A percentile compares a stretch with the other conserved stretches of the same genome.
phyloP scores from a whole-genome alignment of 2,797 vertebrate species.

The Garrulus glandarius region DNA sequence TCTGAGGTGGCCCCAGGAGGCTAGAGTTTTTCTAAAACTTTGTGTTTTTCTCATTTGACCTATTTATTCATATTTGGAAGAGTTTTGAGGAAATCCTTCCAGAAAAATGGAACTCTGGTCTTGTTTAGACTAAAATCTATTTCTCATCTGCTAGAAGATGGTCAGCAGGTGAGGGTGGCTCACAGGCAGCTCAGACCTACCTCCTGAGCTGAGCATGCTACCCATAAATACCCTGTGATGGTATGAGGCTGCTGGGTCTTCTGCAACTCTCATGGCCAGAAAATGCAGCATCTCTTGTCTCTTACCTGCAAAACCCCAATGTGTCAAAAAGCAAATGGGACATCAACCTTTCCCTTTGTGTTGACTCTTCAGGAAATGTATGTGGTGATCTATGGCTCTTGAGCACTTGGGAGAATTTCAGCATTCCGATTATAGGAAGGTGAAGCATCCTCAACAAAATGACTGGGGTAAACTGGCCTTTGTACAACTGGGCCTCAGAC shows the following conservation, averaged over 20 bases:
- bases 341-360: not conserved
- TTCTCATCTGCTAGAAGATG: not conserved
- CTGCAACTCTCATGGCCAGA: not conserved
- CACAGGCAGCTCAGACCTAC: not conserved
- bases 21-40: not conserved
- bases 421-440: not conserved
- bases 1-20: not conserved
- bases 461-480: not conserved
- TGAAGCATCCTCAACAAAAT: not conserved
- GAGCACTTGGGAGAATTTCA: not conserved
- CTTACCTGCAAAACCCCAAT: not conserved
- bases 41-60: not conserved
- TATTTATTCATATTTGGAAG: not conserved
- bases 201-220: not conserved
- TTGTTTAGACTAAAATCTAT: not conserved
- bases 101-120: not conserved
- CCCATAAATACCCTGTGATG: not conserved
- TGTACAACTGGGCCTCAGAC: not conserved
- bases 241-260: not conserved
- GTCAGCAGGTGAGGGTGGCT: not conserved
- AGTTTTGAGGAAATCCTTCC: not conserved
- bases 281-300: not conserved
- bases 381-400: not conserved
- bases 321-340: not conserved
- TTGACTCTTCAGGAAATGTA: not conserved